phyloP scores from a whole-genome alignment of 37 sponge, comb jelly and placozoan species.

The Petrosia ficiformis region DNA sequence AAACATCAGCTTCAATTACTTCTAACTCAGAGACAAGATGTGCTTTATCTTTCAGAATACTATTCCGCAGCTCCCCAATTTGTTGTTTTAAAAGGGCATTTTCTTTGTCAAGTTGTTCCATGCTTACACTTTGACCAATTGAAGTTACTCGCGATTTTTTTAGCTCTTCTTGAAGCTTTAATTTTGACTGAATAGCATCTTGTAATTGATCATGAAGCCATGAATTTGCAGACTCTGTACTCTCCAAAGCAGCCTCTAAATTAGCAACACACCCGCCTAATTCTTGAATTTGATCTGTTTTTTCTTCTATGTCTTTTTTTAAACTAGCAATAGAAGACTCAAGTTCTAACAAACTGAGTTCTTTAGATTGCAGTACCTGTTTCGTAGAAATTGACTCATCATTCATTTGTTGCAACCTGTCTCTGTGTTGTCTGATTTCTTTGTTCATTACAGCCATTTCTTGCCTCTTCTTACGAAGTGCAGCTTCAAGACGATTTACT shows the following conservation, averaged over 20 bases:
- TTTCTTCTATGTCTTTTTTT: conserved; percentile 20
- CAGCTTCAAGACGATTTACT: conserved; percentile 1
- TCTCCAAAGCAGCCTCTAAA: conserved; percentile 30
- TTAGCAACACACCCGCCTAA: conserved; percentile 2
- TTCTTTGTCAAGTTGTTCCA: conserved; percentile 59
- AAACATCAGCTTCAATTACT: conserved; percentile 69
- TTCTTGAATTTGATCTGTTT: conserved; percentile 17
- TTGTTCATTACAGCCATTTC: conserved; percentile 1
- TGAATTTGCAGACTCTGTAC: conserved; percentile 46
- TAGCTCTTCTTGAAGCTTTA: conserved; percentile 59
- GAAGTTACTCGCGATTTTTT: conserved; percentile 34
- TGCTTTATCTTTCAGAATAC: conserved; percentile 66
- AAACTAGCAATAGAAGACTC: not conserved
- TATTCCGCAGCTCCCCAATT: conserved; percentile 52
- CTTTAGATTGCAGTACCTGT: conserved; percentile 1
- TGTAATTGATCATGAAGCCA: conserved; percentile 71
- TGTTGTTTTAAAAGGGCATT: conserved; percentile 45
- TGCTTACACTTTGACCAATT: conserved; percentile 51
- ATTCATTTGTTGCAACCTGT: conserved; percentile 1
- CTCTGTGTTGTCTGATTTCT: conserved; percentile 18
- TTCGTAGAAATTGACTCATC: conserved; percentile 4
- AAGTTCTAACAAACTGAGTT: conserved; percentile 15
- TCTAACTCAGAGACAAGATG: conserved; percentile 65
- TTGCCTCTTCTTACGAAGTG: conserved; percentile 23
- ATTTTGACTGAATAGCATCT: conserved; percentile 30